Base-by-base conservation (phyloP, 2,113 vertebrate genomes). In the Prionailurus bengalensis region DNA sequence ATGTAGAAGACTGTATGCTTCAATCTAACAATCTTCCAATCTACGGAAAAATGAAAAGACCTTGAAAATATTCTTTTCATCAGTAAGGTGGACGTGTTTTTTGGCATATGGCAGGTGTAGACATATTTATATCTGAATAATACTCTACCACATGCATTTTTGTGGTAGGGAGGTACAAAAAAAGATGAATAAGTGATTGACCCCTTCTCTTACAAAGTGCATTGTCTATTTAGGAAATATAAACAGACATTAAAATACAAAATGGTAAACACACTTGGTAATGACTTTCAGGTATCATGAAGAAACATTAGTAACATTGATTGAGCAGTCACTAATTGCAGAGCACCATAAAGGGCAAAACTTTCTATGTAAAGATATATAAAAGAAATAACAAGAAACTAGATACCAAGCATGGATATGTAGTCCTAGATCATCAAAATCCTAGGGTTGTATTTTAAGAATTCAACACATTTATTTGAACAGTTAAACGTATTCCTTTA, bases 241-340 rank as follows among this genome's bases (percentile, higher is more conserved):
- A 87, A 84, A 63, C 15, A 76, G 55, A 29, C 31, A 94, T 63
- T 92, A 91, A 96, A 91, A 83, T 42, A 87, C 7, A 94, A 79
- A 86, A 87, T 31, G 15, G 2, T 58, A 53, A 90, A 4, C 23
- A 42, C 1, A 55, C 29, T 85, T 70, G 65, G 2, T 71, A 58
- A 73, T 31, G 89, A 21, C n/a, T 79, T 86, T 90, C 27, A 71
- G 23, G 42, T 93, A 55, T 73, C 39, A 23, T 39, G 39, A 86
- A 94, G 36, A 81, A 74, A 36, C 17, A 21, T 76, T 25, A 91
- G 17, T 78, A 73, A 79, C 25, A 81, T 55, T 89, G 51, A 80
- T 8, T 66, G 36, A 93, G 48, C 36, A 91, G 19, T 80, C 29
- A 71, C 19, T 83, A 79, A 68, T 13, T 92, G 16, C 71, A 78